Evolutionary conservation across 2,113 vertebrate genomes (phyloP).

Genomic region (Bufo bufo): DNA sequence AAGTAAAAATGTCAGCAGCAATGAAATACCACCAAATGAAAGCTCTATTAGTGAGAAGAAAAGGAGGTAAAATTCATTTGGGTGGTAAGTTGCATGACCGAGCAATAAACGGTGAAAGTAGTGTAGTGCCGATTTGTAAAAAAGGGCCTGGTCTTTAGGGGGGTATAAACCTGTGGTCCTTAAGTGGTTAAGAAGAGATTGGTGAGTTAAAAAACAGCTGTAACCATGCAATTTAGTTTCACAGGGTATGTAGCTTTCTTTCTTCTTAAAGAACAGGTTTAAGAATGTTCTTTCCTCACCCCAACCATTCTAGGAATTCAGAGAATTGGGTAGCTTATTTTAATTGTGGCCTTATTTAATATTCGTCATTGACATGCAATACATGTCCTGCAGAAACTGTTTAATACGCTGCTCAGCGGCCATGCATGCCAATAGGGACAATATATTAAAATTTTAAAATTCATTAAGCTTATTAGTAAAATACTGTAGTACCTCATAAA

Average conservation of each 20-base stretch:
- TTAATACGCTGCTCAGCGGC: background rate
- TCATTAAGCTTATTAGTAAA: constrained; percentile 38
- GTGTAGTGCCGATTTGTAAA: too few species aligned
- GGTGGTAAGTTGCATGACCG: too few species aligned
- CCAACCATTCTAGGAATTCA: constrained; percentile 1
- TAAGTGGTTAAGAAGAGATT: background rate
- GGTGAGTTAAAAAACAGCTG: background rate
- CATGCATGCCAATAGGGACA: background rate
- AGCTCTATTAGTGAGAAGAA: too few species aligned
- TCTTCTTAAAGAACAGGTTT: background rate
- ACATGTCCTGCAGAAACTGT: constrained; percentile 14
- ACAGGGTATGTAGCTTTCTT: background rate
- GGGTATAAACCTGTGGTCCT: too few species aligned
- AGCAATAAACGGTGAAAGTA: too few species aligned
- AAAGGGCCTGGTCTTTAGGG: too few species aligned
- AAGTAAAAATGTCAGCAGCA: too few species aligned
- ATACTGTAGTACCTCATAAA: background rate
- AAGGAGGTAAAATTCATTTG: too few species aligned
- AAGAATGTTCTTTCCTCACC: background rate
- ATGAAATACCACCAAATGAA: too few species aligned
- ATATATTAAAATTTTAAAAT: constrained; percentile 22
- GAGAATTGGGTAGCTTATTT: background rate
- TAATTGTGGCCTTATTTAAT: constrained; percentile 21
- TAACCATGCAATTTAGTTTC: background rate
- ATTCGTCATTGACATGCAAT: constrained; percentile 21